These are phyloP conservation scores for Passer montanus DNA, from an alignment of 2,113 vertebrate genomes.

Conservation along the genomic window DNA sequence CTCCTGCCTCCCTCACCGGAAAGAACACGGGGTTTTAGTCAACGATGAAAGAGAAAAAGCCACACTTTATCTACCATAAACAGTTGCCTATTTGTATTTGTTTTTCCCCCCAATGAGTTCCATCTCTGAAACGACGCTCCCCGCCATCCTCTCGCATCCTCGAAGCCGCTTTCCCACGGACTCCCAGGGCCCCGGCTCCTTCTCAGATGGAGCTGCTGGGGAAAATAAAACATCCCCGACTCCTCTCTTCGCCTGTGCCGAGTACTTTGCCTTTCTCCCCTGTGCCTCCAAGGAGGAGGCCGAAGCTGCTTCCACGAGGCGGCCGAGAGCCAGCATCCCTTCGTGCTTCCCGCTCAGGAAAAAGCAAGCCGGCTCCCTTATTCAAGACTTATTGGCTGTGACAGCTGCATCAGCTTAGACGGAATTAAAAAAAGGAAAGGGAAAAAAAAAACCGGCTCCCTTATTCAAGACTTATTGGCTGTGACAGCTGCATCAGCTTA, in stretches of 20 bases:
- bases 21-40: slow-evolving; percentile 41
- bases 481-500: slow-evolving; percentile 50
- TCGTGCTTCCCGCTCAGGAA: background rate
- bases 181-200: background rate
- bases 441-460: background rate
- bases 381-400: slow-evolving; percentile 22
- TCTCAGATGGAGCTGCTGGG: background rate
- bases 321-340: background rate
- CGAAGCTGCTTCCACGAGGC: background rate
- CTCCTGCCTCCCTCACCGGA: background rate
- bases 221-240: background rate
- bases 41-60: slow-evolving; percentile 50
- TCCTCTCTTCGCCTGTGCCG: background rate
- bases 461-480: slow-evolving; percentile 21
- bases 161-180: background rate
- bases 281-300: background rate
- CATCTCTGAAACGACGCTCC: background rate
- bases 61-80: slow-evolving; percentile 17
- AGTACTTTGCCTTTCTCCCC: background rate
- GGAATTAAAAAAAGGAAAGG: background rate
- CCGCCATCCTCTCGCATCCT: background rate
- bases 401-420: slow-evolving; percentile 49
- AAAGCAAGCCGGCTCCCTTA: background rate
- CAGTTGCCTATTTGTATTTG: slow-evolving; percentile 31
- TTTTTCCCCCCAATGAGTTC: background rate